Conservation (phyloP, 2,113 vertebrate genomes). For the Oncorhynchus gorbuscha region DNA sequence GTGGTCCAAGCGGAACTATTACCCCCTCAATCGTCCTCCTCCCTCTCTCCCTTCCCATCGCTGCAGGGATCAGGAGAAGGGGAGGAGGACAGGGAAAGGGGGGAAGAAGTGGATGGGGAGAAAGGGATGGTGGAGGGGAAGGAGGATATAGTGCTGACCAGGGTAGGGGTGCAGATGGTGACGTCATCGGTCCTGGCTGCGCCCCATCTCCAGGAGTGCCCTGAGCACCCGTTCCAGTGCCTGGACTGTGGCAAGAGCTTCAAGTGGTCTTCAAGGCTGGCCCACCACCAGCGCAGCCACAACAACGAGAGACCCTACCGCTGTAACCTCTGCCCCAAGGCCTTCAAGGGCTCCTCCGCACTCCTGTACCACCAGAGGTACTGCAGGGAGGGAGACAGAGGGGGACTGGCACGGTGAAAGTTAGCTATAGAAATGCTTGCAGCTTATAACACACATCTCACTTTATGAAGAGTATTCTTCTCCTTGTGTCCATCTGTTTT, state of each 20-base stretch:
- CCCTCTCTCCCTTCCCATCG: constrained; percentile 72
- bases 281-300: constrained; percentile 91
- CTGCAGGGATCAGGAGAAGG: constrained; percentile 70
- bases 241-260: constrained; percentile 91
- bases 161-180: constrained; percentile 73
- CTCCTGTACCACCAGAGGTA: constrained; percentile 90
- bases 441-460: too few relatives aligned
- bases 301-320: constrained; percentile 92
- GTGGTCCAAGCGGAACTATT: constrained; percentile 71
- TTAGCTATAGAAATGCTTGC: too few relatives aligned
- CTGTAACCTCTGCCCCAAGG: constrained; percentile 89
- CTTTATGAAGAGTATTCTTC: background rate
- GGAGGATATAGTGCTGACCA: constrained; percentile 56
- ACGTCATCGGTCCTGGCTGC: constrained; percentile 43
- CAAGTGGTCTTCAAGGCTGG: constrained; percentile 88
- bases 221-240: constrained; percentile 84
- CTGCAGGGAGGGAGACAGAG: too few relatives aligned
- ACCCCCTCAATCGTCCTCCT: constrained; percentile 58
- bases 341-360: constrained; percentile 92
- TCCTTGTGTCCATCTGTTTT: background rate
- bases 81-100: constrained; percentile 54
- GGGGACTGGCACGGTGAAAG: too few relatives aligned
- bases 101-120: constrained; percentile 20
- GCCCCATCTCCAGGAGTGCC: constrained; percentile 31
- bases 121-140: constrained; percentile 53